Base-by-base conservation (phyloP, 1,140 invertebrate genomes). In the Oryctes rhinoceros region DNA sequence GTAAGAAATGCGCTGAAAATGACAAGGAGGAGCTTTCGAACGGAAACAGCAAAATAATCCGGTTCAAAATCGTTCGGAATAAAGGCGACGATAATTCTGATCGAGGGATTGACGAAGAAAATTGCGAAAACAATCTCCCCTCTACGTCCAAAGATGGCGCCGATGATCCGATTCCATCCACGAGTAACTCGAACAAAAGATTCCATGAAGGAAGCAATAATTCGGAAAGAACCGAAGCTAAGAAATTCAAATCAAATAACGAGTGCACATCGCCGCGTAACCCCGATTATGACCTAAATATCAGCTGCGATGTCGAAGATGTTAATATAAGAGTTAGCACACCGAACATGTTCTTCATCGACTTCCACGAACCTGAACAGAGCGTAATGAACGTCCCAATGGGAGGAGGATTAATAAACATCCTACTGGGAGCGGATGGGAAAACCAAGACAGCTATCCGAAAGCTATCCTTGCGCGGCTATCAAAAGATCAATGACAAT, bases 381-480 rank as follows among this genome's bases (percentile, higher is more conserved):
- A 24, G 35, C 7, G 35, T 71, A 2, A 71, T 71, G 75, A 47
- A 76, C 20, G 75, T 74, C 24, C 47, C 49, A 18, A 30, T 62
- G 18, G 24, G 77, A 15, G 77, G 48, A 35, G 77, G 48, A 15
- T 37, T 65, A 37, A 59, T 59, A 18, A 76, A 47, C 37, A 59
- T 59, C 18, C 7, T 49, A 15, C 18, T 78, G 3, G 59, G 53
- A 10, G 77, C 48, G 48, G 74, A 48, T 49, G 30, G 39, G 20
- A 80, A 77, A 76, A 81, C 81, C 53, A 47, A 37, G n/a, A 18
- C 80, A 4, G 79, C 78, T 9, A 67, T 86, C 18, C 82, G 81
- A 67, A 53, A 83, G 37, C 75, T 86, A 59, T 86, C 85, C 1
- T 80, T 86, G 10, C 74, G 86, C 11, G 86, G 86, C 4, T 85